Evolutionary conservation across 2,888 invertebrate genomes (phyloP).

Genomic region (Danaus chrysippus): DNA sequence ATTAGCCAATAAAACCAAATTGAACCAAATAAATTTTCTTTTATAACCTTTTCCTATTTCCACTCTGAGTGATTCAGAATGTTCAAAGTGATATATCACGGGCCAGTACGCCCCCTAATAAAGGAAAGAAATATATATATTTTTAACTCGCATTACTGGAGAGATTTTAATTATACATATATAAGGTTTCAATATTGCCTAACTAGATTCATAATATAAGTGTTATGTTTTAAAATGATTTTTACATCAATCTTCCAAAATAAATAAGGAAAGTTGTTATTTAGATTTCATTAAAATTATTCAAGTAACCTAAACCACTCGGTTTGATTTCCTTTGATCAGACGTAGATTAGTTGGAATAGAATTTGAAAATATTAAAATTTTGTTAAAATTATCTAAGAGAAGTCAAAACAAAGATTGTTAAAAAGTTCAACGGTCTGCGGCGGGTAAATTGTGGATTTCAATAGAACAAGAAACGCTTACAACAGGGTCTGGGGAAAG

Average conservation of each 20-base stretch:
- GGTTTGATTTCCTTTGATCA: neutral
- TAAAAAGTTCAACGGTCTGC: conserved; percentile 1
- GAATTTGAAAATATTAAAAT: neutral
- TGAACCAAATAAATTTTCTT: conserved; percentile 72
- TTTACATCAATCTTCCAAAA: too few species aligned
- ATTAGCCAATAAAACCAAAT: conserved; percentile 76
- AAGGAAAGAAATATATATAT: too few species aligned
- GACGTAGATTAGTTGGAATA: neutral
- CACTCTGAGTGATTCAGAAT: conserved; percentile 21
- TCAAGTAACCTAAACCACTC: too few species aligned
- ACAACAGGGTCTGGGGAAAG: conserved; percentile 11
- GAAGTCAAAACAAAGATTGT: conserved; percentile 2
- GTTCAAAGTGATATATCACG: neutral
- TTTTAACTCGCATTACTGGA: too few species aligned
- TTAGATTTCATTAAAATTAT: too few species aligned
- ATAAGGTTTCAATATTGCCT: too few species aligned
- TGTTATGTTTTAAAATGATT: too few species aligned
- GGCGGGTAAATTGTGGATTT: conserved; percentile 12
- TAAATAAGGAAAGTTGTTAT: too few species aligned
- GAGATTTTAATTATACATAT: too few species aligned
- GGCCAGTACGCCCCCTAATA: too few species aligned
- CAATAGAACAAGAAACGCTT: conserved; percentile 16
- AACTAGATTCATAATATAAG: too few species aligned
- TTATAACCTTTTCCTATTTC: conserved; percentile 62
- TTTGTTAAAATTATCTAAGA: neutral